Evolutionary conservation across 2,797 vertebrate genomes (phyloP).

Genomic region (Tokudaia tokunoshimensis): DNA sequence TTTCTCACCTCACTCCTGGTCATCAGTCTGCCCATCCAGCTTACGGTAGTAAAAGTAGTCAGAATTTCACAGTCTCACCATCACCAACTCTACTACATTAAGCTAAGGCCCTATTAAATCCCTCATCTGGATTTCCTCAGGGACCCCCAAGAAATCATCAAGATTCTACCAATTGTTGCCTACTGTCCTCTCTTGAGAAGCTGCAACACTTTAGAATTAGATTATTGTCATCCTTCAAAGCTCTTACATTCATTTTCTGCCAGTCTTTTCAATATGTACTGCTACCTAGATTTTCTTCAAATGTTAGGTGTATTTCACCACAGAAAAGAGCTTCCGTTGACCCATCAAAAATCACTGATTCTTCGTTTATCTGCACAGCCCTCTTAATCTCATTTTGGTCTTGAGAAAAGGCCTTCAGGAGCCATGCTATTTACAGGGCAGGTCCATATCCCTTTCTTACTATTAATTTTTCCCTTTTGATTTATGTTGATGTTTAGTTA

Average conservation of each 20-base stretch:
- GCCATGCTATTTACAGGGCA: neutral
- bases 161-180: neutral
- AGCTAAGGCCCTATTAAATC: neutral
- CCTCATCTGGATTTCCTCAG: neutral
- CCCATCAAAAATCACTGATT: conserved; percentile 3
- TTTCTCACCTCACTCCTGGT: neutral
- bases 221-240: neutral
- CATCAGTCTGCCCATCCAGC: neutral
- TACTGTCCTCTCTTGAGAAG: neutral
- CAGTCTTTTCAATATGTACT: neutral
- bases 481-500: neutral
- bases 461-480: neutral
- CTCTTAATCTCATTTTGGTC: neutral
- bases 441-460: neutral
- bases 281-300: neutral
- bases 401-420: neutral
- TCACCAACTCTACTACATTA: neutral
- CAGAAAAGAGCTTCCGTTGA: neutral
- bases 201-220: neutral
- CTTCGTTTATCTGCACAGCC: neutral
- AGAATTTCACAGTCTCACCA: neutral
- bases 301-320: neutral
- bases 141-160: neutral
- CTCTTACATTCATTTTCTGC: neutral
- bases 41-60: conserved; percentile 20